A percentile compares a stretch with the other conserved stretches of the same genome.
These are phyloP conservation scores for Coptodon bakossiorum DNA, from an alignment of 2,113 vertebrate species.

Conservation along the genomic window DNA sequence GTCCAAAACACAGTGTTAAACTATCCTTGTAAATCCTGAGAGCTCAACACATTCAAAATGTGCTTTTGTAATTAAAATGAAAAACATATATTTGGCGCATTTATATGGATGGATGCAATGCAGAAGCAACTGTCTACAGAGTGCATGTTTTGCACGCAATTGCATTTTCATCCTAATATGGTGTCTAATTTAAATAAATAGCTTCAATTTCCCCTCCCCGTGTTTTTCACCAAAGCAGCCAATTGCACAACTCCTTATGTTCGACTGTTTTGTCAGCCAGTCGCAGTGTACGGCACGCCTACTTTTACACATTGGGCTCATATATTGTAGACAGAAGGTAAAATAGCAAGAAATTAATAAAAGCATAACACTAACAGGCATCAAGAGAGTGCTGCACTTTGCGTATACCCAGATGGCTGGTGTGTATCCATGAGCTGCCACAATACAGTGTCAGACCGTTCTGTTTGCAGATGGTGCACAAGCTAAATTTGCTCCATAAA, in stretches of 20 bases:
- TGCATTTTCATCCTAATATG: neutral
- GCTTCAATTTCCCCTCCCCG: neutral
- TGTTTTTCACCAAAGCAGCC: neutral
- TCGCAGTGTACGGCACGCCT: neutral
- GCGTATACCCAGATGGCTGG: conserved; percentile 8
- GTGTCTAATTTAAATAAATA: neutral
- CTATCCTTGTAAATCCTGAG: neutral
- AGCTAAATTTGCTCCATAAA: conserved; percentile 18
- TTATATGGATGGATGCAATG: neutral
- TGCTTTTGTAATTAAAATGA: neutral
- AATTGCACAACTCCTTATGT: neutral
- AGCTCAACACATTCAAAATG: neutral
- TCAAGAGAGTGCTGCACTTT: neutral
- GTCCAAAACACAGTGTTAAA: neutral
- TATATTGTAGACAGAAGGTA: neutral
- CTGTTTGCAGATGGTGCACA: neutral
- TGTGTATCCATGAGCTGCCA: neutral
- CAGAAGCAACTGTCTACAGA: neutral
- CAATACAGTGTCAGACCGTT: neutral
- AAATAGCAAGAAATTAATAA: conserved; percentile 1
- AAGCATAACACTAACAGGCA: neutral
- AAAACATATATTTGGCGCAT: neutral
- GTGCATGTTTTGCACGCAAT: neutral
- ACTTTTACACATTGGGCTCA: neutral
- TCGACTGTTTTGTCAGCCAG: neutral